phyloP scores from a whole-genome alignment of 2,113 vertebrate genomes.

The Gnathonemus echidnorhynchus region DNA sequence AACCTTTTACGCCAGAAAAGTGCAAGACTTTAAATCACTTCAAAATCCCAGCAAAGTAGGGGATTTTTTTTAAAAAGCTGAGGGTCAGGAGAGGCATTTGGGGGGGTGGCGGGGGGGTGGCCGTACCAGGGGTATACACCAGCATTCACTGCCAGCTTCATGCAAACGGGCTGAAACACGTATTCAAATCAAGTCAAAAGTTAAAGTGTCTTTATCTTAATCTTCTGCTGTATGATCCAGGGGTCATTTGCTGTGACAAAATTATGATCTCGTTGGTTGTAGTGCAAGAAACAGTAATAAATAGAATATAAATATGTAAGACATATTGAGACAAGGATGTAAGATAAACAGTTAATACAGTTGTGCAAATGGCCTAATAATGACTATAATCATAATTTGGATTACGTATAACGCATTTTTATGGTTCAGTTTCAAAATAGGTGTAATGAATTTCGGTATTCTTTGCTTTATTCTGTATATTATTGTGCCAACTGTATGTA shows the following conservation, averaged over 20 bases:
- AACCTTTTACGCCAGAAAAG: background rate
- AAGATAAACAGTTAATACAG: background rate
- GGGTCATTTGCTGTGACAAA: background rate
- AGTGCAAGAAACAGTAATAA: background rate
- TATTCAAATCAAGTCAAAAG: background rate
- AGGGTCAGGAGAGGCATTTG: background rate
- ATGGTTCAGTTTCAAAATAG: background rate
- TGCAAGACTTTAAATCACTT: conserved; percentile 24
- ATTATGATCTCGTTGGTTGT: background rate
- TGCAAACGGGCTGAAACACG: background rate
- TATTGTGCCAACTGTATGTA: background rate
- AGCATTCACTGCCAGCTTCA: background rate
- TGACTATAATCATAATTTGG: background rate
- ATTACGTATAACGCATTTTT: background rate
- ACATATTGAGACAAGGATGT: background rate
- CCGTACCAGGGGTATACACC: background rate
- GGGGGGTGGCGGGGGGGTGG: background rate
- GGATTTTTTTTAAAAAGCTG: background rate
- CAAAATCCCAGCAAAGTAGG: background rate
- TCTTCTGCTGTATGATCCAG: background rate
- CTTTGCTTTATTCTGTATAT: background rate
- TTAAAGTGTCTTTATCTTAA: background rate
- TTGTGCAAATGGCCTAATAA: background rate
- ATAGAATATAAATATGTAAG: background rate
- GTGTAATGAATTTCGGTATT: background rate